Evolutionary conservation across 2,113 vertebrate species (phyloP).

Genomic region (Coturnix japonica): DNA sequence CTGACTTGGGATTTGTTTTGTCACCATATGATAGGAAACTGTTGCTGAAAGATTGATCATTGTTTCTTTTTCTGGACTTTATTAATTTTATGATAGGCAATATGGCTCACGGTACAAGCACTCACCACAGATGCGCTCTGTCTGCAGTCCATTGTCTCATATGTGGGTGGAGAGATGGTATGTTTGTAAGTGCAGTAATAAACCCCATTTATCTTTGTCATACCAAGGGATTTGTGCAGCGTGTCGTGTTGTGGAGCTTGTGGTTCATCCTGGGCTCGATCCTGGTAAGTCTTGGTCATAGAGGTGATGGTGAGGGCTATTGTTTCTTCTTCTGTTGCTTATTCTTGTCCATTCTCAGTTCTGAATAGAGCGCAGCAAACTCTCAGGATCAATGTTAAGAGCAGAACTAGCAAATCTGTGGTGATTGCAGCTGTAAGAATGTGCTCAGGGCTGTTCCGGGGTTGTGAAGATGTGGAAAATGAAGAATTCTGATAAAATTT

Average conservation of each 20-base stretch:
- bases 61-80: slow-evolving; percentile 9
- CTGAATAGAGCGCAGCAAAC: neutral
- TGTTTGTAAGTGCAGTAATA: neutral
- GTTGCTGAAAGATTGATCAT: neutral
- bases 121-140: neutral
- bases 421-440: neutral
- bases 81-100: neutral
- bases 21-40: neutral
- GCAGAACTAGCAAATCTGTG: neutral
- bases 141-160: neutral
- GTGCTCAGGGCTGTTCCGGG: neutral
- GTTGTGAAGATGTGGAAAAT: neutral
- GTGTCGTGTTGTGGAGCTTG: neutral
- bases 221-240: neutral
- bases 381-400: neutral
- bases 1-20: neutral
- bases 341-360: neutral
- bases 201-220: neutral
- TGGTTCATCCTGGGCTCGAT: neutral
- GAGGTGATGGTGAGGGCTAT: neutral
- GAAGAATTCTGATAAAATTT: neutral
- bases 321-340: neutral
- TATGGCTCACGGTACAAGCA: neutral
- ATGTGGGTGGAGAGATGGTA: neutral
- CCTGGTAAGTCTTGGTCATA: neutral